Evolutionary conservation across 2,797 vertebrate genomes (phyloP).

Genomic region (Acanthurus leucopareius): DNA sequence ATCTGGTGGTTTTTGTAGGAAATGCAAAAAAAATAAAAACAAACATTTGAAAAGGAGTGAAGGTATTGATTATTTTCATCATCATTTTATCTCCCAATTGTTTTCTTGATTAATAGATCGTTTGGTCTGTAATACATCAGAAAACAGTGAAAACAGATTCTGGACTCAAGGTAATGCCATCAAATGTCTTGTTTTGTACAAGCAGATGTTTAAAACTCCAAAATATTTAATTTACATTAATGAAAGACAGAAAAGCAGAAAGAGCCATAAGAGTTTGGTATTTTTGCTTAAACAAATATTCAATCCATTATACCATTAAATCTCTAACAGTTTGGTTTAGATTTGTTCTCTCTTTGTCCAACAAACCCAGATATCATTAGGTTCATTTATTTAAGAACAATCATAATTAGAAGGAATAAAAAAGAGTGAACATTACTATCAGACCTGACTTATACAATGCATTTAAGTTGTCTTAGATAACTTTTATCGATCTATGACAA

Average conservation of each 20-base stretch:
- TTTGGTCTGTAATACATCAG: not conserved
- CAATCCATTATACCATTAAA: not conserved
- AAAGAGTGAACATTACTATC: too few species aligned
- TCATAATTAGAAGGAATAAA: too few species aligned
- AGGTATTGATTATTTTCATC: not conserved
- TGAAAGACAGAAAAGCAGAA: not conserved
- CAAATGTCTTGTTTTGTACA: not conserved
- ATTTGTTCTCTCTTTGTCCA: conserved; percentile 5
- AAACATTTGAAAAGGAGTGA: not conserved
- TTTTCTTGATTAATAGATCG: not conserved
- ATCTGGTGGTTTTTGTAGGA: conserved; percentile 69
- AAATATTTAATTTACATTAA: not conserved
- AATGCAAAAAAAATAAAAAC: conserved; percentile 31
- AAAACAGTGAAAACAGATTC: not conserved
- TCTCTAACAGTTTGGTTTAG: too few species aligned
- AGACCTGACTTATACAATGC: not conserved
- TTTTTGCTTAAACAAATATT: not conserved
- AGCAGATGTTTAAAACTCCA: not conserved
- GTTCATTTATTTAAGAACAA: not conserved
- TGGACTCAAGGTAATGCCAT: too few species aligned
- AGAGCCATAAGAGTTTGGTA: not conserved
- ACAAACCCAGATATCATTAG: not conserved
- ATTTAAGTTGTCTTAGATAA: not conserved
- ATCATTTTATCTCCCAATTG: not conserved
- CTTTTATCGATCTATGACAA: not conserved